Percentiles rank a stretch among this genome's conserved stretches.
Conservation (phyloP, 2,888 invertebrate genomes). For the Calliphora vomitoria region DNA sequence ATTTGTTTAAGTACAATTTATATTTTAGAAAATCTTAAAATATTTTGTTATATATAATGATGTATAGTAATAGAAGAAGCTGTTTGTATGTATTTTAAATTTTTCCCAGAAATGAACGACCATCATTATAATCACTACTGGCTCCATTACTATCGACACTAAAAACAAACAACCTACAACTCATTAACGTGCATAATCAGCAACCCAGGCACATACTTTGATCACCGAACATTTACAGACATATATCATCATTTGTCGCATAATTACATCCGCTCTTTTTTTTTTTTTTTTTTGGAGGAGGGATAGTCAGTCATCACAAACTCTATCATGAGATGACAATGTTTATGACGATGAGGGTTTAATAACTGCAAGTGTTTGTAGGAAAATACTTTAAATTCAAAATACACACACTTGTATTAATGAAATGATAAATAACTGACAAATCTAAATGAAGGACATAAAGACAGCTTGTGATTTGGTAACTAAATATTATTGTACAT, state of each 20-base stretch:
- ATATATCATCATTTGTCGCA: conserved; percentile 70
- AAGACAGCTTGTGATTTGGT: conserved; percentile 29
- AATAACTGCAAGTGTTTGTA: conserved; percentile 4
- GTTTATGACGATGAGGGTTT: conserved; percentile 33
- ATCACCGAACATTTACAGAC: conserved; percentile 5
- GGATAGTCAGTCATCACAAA: conserved; percentile 24
- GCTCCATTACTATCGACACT: conserved; percentile 30
- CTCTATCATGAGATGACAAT: conserved; percentile 18
- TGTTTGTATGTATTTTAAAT: neutral
- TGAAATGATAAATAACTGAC: conserved; percentile 52
- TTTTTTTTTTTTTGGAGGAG: conserved; percentile 19
- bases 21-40: neutral
- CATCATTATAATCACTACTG: conserved; percentile 5
- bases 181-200: conserved; percentile 69
- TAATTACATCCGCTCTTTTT: conserved; percentile 70
- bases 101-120: neutral
- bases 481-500: conserved; percentile 2
- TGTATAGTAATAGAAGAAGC: neutral
- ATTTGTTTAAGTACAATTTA: neutral
- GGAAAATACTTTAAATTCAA: neutral
- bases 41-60: neutral
- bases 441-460: conserved; percentile 34
- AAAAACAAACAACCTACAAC: conserved; percentile 41
- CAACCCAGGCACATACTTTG: conserved; percentile 13
- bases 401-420: conserved; percentile 37